Conservation (phyloP, 2,113 vertebrate genomes). For the Caracal caracal region DNA sequence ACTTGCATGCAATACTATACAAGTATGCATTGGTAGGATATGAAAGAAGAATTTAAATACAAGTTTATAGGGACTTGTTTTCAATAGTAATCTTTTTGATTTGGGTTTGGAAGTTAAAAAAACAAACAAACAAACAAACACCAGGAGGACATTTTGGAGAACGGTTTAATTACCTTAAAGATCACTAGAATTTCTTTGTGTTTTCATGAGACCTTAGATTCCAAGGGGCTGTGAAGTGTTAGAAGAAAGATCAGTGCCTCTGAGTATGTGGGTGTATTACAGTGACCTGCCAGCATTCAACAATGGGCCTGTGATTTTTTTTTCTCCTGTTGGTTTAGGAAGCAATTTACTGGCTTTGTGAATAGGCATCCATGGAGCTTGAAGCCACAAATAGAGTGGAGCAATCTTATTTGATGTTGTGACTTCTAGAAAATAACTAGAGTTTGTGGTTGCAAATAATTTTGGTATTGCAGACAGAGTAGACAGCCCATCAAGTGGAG, state of each 20-base stretch:
- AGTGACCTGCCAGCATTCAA: background rate
- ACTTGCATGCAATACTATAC: background rate
- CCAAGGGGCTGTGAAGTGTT: background rate
- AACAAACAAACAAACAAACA: background rate
- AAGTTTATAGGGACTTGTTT: background rate
- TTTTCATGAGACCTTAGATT: background rate
- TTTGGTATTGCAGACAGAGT: background rate
- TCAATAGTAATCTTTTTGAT: background rate
- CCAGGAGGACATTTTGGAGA: background rate
- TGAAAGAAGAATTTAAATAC: background rate
- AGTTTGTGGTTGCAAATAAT: constrained; percentile 19
- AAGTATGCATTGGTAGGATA: background rate
- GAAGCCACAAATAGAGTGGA: constrained; percentile 55
- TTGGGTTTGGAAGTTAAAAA: constrained; percentile 21
- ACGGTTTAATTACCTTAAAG: background rate
- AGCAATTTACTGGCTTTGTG: constrained; percentile 36
- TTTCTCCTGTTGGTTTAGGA: constrained; percentile 41
- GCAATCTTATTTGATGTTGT: constrained; percentile 59
- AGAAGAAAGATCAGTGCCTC: background rate
- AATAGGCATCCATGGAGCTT: background rate
- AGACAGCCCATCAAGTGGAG: background rate
- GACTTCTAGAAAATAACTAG: constrained; percentile 41
- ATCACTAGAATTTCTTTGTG: background rate
- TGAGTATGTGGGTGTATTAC: background rate
- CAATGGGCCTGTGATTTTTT: background rate